phyloP scores from a whole-genome alignment of 2,797 vertebrate species.

The Sebastes hubbsi region DNA sequence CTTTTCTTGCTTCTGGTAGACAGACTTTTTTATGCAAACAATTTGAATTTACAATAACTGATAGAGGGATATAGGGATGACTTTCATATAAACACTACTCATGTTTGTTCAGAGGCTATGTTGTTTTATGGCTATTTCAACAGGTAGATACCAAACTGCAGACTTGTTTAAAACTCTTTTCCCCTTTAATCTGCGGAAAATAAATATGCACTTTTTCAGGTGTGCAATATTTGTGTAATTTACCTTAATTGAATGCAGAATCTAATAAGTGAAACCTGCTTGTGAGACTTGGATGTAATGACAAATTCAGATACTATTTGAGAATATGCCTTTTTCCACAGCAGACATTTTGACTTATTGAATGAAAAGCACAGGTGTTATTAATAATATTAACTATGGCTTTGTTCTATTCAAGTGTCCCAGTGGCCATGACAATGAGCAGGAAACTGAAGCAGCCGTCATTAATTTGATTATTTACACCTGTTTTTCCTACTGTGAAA shows the following conservation, averaged over 20 bases:
- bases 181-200: background rate
- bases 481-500: background rate
- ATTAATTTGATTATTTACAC: background rate
- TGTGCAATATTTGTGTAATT: background rate
- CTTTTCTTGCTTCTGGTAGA: slow-evolving; percentile 39
- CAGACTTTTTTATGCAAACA: slow-evolving; percentile 3
- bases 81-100: too few relatives aligned
- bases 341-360: too few relatives aligned
- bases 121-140: background rate
- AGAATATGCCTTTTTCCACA: too few relatives aligned
- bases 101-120: background rate
- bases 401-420: too few relatives aligned
- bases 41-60: slow-evolving; percentile 1
- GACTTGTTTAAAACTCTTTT: background rate
- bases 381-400: background rate
- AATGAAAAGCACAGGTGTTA: background rate
- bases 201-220: background rate
- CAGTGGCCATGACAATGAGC: too few relatives aligned
- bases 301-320: too few relatives aligned
- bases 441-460: background rate
- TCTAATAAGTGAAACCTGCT: background rate
- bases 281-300: background rate
- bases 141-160: background rate
- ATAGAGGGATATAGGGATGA: background rate
- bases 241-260: background rate